A percentile compares a stretch with the other conserved stretches of the same genome.
These are phyloP conservation scores for Isoperla grammatica DNA, from an alignment of 2,888 invertebrate genomes.

Conservation along the genomic window DNA sequence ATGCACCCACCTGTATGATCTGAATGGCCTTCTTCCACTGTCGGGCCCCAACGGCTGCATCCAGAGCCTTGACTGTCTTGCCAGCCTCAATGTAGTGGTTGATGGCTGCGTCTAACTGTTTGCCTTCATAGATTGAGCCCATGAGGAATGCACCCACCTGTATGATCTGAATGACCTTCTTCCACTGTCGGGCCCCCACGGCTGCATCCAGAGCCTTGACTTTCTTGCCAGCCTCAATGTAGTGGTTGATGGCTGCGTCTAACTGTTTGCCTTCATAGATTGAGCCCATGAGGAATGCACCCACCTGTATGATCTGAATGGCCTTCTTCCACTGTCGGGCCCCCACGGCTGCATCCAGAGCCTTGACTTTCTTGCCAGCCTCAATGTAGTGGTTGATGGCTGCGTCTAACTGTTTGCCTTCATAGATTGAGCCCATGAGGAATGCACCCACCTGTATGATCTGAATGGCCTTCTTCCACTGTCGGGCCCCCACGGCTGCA, in stretches of 20 bases:
- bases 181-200: constrained; percentile 88
- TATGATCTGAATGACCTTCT: constrained; percentile 84
- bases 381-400: constrained; percentile 98
- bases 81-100: too few relatives aligned
- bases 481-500: constrained; percentile 85
- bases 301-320: constrained; percentile 69
- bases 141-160: too few relatives aligned
- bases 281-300: too few relatives aligned
- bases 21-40: too few relatives aligned
- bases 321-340: constrained; percentile 95
- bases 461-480: constrained; percentile 91
- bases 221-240: constrained; percentile 89
- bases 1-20: too few relatives aligned
- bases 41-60: too few relatives aligned
- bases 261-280: too few relatives aligned
- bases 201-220: constrained; percentile 86
- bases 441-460: constrained; percentile 65
- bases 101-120: too few relatives aligned
- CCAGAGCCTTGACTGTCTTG: too few relatives aligned
- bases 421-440: too few relatives aligned
- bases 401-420: constrained; percentile 88
- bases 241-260: constrained; percentile 96
- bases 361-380: constrained; percentile 81
- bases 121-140: too few relatives aligned
- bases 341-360: constrained; percentile 84